A percentile compares a stretch with the other conserved stretches of the same genome.
These are phyloP conservation scores for Tetramorium alpestre DNA, from an alignment of 1,140 invertebrate genomes.

Conservation along the genomic window DNA sequence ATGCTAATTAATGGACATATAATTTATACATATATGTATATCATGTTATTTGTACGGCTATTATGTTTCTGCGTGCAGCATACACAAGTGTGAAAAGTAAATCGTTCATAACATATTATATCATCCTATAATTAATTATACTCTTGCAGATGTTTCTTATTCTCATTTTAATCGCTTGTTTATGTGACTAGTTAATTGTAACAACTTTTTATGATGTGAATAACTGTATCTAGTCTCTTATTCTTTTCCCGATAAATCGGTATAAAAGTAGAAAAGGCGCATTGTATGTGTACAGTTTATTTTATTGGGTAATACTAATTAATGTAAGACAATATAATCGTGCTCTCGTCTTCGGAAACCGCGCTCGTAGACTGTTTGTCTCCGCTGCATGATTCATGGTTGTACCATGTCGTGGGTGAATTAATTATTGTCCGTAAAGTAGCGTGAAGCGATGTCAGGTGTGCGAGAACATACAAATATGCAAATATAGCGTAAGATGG, in stretches of 20 bases:
- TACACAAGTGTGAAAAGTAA: not conserved
- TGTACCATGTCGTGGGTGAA: slow-evolving; percentile 2
- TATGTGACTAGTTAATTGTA: not conserved
- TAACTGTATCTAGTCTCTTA: not conserved
- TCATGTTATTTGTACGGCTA: not conserved
- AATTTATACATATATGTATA: not conserved
- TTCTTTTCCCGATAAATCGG: not conserved
- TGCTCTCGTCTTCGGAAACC: not conserved
- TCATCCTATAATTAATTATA: not conserved
- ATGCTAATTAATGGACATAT: not conserved
- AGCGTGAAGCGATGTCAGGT: slow-evolving; percentile 2
- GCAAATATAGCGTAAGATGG: not conserved
- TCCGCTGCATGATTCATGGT: slow-evolving; percentile 26
- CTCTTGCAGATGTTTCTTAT: not conserved
- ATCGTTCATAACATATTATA: not conserved
- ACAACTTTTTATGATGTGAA: not conserved
- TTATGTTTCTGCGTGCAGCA: not conserved
- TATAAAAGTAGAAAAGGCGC: not conserved
- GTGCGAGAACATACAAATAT: not conserved
- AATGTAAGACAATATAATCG: not conserved
- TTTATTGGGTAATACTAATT: slow-evolving; percentile 18
- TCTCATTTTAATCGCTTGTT: not conserved
- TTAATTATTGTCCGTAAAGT: slow-evolving; percentile 31
- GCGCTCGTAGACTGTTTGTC: slow-evolving; percentile 9
- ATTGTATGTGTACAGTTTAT: not conserved